Evolutionary conservation across 2,888 invertebrate species (phyloP).

Genomic region (Masnerella sp.): DNA sequence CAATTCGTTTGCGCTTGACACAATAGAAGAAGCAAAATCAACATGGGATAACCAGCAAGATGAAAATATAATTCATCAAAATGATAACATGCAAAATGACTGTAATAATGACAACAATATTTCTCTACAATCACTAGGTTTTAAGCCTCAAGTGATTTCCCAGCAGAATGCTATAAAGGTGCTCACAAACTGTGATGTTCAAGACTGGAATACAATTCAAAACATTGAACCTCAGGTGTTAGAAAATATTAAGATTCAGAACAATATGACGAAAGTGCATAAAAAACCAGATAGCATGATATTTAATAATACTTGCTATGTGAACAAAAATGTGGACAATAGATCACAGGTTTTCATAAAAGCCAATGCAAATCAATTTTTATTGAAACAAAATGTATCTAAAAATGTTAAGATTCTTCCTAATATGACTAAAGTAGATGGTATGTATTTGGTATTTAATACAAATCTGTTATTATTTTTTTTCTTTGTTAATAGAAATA

Average conservation of each 20-base stretch:
- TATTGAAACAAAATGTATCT: conserved; percentile 69
- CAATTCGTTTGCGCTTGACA: too few species aligned
- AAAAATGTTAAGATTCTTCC: conserved; percentile 70
- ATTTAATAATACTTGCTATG: conserved; percentile 2
- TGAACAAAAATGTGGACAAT: conserved; percentile 21
- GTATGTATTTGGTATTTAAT: too few species aligned
- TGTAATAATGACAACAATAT: conserved; percentile 47
- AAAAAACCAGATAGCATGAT: conserved; percentile 11
- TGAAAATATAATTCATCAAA: conserved; percentile 27
- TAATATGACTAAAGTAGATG: conserved; percentile 63
- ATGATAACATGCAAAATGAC: conserved; percentile 47
- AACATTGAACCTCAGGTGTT: conserved; percentile 18
- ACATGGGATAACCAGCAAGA: too few species aligned
- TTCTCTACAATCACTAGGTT: conserved; percentile 55
- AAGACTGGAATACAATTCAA: conserved; percentile 36
- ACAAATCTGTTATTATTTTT: too few species aligned
- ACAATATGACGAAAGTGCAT: background rate
- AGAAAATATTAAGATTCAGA: conserved; percentile 16
- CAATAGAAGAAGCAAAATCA: too few species aligned
- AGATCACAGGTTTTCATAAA: conserved; percentile 68
- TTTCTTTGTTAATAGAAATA: too few species aligned
- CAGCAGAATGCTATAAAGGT: conserved; percentile 44
- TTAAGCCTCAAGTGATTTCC: conserved; percentile 47
- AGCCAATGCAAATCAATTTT: conserved; percentile 70
- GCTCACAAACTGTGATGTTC: conserved; percentile 25